Percentiles rank a stretch among this genome's conserved stretches.
Evolutionary conservation across 2,797 vertebrate species (phyloP).

Genomic region (Discoglossus pictus): DNA sequence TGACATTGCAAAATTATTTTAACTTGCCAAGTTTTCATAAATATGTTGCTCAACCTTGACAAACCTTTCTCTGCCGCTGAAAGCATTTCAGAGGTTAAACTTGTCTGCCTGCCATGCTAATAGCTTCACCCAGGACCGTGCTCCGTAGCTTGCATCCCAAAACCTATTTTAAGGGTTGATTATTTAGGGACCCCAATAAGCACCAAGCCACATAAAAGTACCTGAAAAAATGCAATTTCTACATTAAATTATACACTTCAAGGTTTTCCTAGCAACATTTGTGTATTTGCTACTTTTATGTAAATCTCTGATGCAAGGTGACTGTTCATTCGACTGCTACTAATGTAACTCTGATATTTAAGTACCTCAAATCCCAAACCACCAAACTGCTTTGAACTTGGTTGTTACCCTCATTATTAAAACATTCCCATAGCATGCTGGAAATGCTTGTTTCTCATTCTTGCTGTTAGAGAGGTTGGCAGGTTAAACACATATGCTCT

Average conservation of each 20-base stretch:
- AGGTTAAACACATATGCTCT: conserved; percentile 50
- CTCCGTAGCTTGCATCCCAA: too few species aligned
- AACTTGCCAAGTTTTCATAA: conserved; percentile 20
- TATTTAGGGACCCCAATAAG: too few species aligned
- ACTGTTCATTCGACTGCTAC: conserved; percentile 48
- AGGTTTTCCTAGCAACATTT: conserved; percentile 10
- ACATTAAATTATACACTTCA: too few species aligned
- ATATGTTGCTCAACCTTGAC: conserved; percentile 33
- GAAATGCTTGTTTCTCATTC: conserved; percentile 37
- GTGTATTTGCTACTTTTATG: conserved; percentile 30
- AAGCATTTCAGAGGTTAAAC: conserved; percentile 1
- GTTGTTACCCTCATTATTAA: conserved; percentile 53
- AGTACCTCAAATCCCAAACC: conserved; percentile 52
- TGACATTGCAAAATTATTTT: conserved; percentile 10
- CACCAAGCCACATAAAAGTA: too few species aligned
- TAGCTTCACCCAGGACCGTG: background rate
- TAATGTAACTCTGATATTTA: conserved; percentile 53
- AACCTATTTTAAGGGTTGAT: too few species aligned
- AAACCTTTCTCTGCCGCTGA: conserved; percentile 17
- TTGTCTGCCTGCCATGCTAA: background rate
- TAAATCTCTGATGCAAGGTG: conserved; percentile 49
- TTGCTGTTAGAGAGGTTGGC: conserved; percentile 49
- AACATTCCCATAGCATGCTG: conserved; percentile 52
- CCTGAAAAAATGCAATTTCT: too few species aligned
- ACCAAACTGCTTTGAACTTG: conserved; percentile 52